Percentiles rank a stretch among this genome's conserved stretches.
Evolutionary conservation across 1,140 invertebrate species (phyloP).

Genomic region (Manduca sexta): DNA sequence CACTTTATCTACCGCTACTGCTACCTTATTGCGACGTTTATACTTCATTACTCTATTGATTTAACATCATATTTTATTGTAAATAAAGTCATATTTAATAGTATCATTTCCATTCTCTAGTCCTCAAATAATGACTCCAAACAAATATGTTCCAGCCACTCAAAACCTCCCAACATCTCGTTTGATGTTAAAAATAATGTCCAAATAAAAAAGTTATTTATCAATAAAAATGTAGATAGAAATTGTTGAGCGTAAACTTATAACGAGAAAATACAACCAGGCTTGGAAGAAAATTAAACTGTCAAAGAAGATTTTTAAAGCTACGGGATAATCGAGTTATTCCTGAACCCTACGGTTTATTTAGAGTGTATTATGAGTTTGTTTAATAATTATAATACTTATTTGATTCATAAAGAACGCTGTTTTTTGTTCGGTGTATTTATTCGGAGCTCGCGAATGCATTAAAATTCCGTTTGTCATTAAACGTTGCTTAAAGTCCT

Average conservation of each 20-base stretch:
- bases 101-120: too few species aligned
- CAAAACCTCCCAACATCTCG: slow-evolving; percentile 1
- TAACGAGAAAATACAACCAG: slow-evolving; percentile 16
- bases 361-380: background rate
- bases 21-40: too few species aligned
- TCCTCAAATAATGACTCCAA: too few species aligned
- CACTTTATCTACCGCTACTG: slow-evolving; percentile 8
- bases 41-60: too few species aligned
- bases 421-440: too few species aligned
- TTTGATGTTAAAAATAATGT: slow-evolving; percentile 6
- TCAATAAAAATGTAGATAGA: slow-evolving; percentile 10
- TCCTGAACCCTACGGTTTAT: slow-evolving; percentile 8
- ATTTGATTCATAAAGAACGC: background rate
- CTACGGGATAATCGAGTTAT: slow-evolving; percentile 18
- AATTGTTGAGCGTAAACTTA: slow-evolving; percentile 16
- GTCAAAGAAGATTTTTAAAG: slow-evolving; percentile 21
- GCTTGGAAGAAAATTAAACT: slow-evolving; percentile 18
- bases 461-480: too few species aligned
- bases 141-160: too few species aligned
- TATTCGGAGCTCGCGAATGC: too few species aligned
- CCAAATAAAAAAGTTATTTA: slow-evolving; percentile 7
- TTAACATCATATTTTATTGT: too few species aligned
- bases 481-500: too few species aligned
- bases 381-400: slow-evolving; percentile 5
- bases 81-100: too few species aligned